phyloP scores from a whole-genome alignment of 2,797 vertebrate genomes.

The Ataeniobius toweri region DNA sequence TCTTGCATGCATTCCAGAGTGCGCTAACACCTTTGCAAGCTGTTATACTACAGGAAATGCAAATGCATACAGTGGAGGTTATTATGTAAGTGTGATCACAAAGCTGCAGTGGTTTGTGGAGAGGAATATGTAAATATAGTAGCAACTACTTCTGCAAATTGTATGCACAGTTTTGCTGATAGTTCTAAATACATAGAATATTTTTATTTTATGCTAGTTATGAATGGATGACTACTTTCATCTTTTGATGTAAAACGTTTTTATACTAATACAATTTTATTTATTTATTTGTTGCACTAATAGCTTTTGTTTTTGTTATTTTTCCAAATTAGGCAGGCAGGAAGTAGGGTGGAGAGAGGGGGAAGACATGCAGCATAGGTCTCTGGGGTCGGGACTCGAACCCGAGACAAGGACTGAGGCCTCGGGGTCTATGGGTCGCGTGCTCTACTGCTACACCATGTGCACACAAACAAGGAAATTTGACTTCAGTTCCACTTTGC shows the following conservation, averaged over 20 bases:
- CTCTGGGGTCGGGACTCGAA: no score
- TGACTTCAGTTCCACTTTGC: no score
- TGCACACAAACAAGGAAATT: no score
- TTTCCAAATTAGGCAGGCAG: no score
- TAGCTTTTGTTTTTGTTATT: no score
- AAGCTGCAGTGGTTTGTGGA: constrained; percentile 54
- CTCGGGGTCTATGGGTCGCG: no score
- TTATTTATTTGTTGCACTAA: neutral
- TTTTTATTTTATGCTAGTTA: neutral
- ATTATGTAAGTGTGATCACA: constrained; percentile 28
- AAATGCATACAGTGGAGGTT: constrained; percentile 39
- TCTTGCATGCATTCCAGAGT: neutral
- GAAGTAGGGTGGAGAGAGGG: no score
- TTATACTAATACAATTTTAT: neutral
- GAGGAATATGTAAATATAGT: constrained; percentile 21
- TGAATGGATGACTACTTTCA: neutral
- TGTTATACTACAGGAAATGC: constrained; percentile 48
- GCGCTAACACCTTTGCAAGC: constrained; percentile 14
- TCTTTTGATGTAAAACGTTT: neutral
- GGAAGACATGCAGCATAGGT: no score
- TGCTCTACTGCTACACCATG: no score
- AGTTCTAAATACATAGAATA: neutral
- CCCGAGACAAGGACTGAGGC: no score
- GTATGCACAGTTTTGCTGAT: neutral
- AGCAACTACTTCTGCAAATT: constrained; percentile 2